phyloP scores from a whole-genome alignment of 2,888 invertebrate genomes.

The Callosobruchus maculatus region DNA sequence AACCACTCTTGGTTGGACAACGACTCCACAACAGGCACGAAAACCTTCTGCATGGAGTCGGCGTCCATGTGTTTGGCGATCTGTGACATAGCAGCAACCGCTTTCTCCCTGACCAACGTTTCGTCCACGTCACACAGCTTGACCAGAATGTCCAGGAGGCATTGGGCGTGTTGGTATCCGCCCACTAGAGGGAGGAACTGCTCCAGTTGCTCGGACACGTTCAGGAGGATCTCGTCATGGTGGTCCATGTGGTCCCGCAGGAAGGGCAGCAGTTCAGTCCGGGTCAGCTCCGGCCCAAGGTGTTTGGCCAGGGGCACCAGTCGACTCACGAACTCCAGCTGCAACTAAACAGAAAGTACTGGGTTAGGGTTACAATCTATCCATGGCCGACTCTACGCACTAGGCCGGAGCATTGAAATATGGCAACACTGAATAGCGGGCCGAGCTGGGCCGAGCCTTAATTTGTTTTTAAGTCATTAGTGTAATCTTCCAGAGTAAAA shows the following conservation, averaged over 20 bases:
- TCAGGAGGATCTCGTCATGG: slow-evolving; percentile 37
- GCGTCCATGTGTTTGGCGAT: slow-evolving; percentile 29
- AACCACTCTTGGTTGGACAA: slow-evolving; percentile 35
- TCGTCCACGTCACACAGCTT: slow-evolving; percentile 41
- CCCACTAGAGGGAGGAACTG: slow-evolving; percentile 39
- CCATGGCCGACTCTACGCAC: no score
- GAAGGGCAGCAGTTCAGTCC: slow-evolving; percentile 37
- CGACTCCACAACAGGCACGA: slow-evolving; percentile 32
- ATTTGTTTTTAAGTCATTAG: no score
- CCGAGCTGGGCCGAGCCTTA: no score
- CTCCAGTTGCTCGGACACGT: slow-evolving; percentile 39
- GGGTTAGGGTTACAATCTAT: no score
- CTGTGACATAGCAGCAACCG: slow-evolving; percentile 34
- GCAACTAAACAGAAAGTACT: slow-evolving; percentile 49
- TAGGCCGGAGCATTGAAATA: no score
- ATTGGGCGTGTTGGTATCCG: slow-evolving; percentile 34
- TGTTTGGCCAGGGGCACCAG: slow-evolving; percentile 35
- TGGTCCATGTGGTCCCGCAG: slow-evolving; percentile 36
- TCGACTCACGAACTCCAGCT: slow-evolving; percentile 36
- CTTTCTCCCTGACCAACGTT: slow-evolving; percentile 35
- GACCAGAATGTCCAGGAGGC: slow-evolving; percentile 36
- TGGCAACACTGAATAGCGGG: no score
- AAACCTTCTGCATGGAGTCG: slow-evolving; percentile 30
- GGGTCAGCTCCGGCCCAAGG: slow-evolving; percentile 35
- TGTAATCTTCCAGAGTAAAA: no score